A percentile compares a stretch with the other conserved stretches of the same genome.
phyloP scores from a whole-genome alignment of 2,888 invertebrate species.

The Cerastoderma edule region DNA sequence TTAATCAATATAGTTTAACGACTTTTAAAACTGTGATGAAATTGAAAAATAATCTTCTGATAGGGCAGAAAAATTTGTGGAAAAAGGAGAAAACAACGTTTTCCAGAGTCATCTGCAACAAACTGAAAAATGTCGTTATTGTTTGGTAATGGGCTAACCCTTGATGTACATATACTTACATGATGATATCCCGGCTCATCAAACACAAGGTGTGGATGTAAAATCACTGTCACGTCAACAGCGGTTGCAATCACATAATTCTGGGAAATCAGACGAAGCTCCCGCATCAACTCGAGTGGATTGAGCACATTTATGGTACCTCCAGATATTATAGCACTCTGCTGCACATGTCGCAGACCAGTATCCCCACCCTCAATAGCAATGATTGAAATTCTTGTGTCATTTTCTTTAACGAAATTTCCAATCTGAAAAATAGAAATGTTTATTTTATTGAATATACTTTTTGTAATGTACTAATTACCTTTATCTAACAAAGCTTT shows the following conservation, averaged over 20 bases:
- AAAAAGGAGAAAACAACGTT: no score
- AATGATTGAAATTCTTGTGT: conserved; percentile 73
- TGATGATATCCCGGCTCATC: conserved; percentile 67
- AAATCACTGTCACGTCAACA: conserved; percentile 70
- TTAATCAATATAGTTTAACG: no score
- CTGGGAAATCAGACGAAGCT: conserved; percentile 76
- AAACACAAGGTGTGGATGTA: conserved; percentile 74
- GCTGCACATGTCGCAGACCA: conserved; percentile 67
- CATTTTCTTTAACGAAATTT: conserved; percentile 71
- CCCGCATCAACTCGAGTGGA: conserved; percentile 77
- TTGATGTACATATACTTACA: conserved; percentile 60
- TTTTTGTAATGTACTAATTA: no score
- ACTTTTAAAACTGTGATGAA: no score
- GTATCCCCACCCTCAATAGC: conserved; percentile 73
- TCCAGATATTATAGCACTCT: conserved; percentile 71
- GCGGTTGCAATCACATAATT: conserved; percentile 77
- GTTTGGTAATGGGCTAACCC: no score
- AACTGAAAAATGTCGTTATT: no score
- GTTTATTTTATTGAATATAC: no score
- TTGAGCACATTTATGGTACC: conserved; percentile 76
- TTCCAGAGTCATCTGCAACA: no score
- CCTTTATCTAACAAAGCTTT: no score
- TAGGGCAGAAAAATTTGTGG: no score
- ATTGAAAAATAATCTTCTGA: no score
- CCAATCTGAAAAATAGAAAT: conserved; percentile 70